Percentiles rank a stretch among this genome's conserved stretches.
Conservation (phyloP, 2,888 invertebrate species). For the Sinohyriopsis cumingii region DNA sequence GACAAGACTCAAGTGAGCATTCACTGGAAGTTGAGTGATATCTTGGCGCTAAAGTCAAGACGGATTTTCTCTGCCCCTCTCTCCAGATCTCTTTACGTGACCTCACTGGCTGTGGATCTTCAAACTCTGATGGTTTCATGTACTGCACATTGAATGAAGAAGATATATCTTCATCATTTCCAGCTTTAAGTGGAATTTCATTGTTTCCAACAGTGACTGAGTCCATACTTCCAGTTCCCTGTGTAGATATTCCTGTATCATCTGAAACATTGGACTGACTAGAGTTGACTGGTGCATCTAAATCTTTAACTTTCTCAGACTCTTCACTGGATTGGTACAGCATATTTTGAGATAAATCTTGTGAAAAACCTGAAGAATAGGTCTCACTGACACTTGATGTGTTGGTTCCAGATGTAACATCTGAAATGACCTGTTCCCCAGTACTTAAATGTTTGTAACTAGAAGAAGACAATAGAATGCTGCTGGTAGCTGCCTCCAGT, state of each 20-base stretch:
- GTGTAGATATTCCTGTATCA: too few relatives aligned
- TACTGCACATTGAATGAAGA: not conserved
- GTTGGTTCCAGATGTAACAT: not conserved
- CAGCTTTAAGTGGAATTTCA: not conserved
- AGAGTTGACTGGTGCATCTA: too few relatives aligned
- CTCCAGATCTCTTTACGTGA: slow-evolving; percentile 29
- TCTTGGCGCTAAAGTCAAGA: slow-evolving; percentile 72
- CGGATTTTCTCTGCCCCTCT: slow-evolving; percentile 38
- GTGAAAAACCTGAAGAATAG: not conserved
- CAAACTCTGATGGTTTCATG: too few relatives aligned
- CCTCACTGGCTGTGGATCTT: slow-evolving; percentile 4
- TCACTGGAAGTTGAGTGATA: slow-evolving; percentile 74
- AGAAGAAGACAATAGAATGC: not conserved
- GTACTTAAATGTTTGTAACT: not conserved
- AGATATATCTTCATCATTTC: slow-evolving; percentile 2
- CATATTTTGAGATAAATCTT: too few relatives aligned
- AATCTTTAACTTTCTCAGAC: too few relatives aligned
- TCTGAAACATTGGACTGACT: too few relatives aligned
- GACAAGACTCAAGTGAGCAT: slow-evolving; percentile 83
- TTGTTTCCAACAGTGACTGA: too few relatives aligned
- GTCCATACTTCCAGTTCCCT: too few relatives aligned
- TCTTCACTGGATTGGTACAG: too few relatives aligned
- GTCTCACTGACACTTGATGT: too few relatives aligned
- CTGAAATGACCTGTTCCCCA: not conserved
- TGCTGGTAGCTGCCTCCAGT: not conserved